A percentile compares a stretch with the other conserved stretches of the same genome.
Conservation (phyloP, 2,888 invertebrate genomes). For the Eilema griseolum region DNA sequence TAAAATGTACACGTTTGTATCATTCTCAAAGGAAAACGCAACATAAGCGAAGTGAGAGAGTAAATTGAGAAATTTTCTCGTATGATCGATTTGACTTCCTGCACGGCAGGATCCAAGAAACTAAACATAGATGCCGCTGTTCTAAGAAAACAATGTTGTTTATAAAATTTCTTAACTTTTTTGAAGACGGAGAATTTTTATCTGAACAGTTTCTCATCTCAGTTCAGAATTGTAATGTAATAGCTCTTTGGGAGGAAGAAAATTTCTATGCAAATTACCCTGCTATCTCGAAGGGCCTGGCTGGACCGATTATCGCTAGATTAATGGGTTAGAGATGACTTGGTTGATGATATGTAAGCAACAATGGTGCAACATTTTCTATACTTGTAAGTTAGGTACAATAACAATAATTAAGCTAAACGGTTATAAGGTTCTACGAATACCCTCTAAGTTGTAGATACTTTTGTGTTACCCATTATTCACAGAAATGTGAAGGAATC, state of each 20-base stretch:
- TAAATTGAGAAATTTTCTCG: conserved; percentile 12
- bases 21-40: conserved; percentile 10
- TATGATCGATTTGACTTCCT: conserved; percentile 14
- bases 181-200: background rate
- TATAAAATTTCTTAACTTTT: background rate
- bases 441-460: too few species aligned
- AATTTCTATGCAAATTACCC: background rate
- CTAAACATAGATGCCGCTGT: background rate
- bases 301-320: background rate
- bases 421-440: too few species aligned
- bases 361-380: too few species aligned
- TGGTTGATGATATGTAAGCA: too few species aligned
- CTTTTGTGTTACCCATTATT: too few species aligned
- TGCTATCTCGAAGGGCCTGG: background rate
- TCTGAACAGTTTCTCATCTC: background rate
- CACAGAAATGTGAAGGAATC: too few species aligned
- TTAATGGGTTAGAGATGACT: too few species aligned
- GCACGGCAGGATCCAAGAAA: background rate
- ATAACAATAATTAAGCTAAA: too few species aligned
- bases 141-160: background rate
- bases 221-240: background rate
- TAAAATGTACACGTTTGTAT: conserved; percentile 16
- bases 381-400: too few species aligned
- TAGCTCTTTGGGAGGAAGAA: background rate
- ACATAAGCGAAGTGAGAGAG: conserved; percentile 3